Conservation (phyloP, 2,797 vertebrate species). For the Tamandua tetradactyla region DNA sequence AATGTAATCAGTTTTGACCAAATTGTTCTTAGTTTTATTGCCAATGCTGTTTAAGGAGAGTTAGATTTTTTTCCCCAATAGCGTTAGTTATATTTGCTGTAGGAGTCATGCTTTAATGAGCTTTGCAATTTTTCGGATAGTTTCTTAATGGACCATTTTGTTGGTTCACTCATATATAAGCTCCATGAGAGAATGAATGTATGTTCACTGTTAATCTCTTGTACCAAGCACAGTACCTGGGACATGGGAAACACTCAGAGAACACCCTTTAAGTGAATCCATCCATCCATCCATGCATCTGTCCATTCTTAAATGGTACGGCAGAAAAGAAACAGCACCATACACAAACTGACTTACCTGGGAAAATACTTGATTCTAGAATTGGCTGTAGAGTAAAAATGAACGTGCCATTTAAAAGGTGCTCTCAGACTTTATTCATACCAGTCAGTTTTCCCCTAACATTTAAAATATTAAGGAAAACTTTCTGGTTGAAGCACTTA, state of each 20-base stretch:
- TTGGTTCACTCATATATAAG: rapidly evolving
- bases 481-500: not conserved
- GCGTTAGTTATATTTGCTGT: not conserved
- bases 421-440: too few relatives aligned
- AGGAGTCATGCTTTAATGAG: not conserved
- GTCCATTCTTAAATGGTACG: rapidly evolving
- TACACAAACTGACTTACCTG: rapidly evolving
- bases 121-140: rapidly evolving
- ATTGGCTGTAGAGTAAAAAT: too few relatives aligned
- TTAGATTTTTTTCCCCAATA: too few relatives aligned
- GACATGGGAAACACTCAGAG: rapidly evolving
- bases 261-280: rapidly evolving
- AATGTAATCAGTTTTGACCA: too few relatives aligned
- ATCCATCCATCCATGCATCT: too few relatives aligned
- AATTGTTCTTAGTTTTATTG: not conserved
- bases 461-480: too few relatives aligned
- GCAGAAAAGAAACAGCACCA: not conserved
- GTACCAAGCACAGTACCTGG: rapidly evolving
- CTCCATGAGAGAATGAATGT: too few relatives aligned
- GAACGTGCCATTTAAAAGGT: too few relatives aligned
- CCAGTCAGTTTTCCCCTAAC: rapidly evolving
- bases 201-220: rapidly evolving
- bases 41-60: not conserved
- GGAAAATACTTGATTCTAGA: not conserved
- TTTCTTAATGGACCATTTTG: rapidly evolving